Evolutionary conservation across 2,888 invertebrate genomes (phyloP), one percentile per base, ranked within the genome.

Genomic region (Spatulosminthurus flaviceps): DNA sequence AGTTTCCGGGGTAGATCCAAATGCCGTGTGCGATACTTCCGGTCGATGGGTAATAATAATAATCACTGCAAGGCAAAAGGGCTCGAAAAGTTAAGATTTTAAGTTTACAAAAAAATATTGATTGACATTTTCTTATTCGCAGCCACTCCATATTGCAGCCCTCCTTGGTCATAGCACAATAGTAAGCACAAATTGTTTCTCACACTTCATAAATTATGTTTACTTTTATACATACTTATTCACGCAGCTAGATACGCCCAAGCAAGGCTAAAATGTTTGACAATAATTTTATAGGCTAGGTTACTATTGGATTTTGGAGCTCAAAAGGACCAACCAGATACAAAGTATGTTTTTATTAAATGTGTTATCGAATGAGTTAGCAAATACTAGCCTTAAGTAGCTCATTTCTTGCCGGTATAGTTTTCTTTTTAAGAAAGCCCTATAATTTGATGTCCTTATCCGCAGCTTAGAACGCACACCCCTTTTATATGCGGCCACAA

Each of bases 291-390:
- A 29, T 41, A 85, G 84, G 81, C 82, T 41, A 83, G 82, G 78
- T 42, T 85, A 2, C 74, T 85, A 43, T 71, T 85, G 70, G 83
- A 85, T 61, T 82, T 83, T 70, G 85, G 85, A n/a, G 85, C 85
- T 66, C 85, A 84, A 80, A 85, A 83, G 42, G 86, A 85, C 75
- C 86, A 86, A 80, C 85, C 86, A 0, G 86, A 86, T 29, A 85
- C 85, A 11, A 79, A 79, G 78, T 78, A 72, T 67, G 29, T 13
- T 43, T 66, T 26, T 7, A 22, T 22, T 66, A 24, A 66, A 21
- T 16, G 16, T 66, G 16, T 66, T 16, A 64, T 64, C 7, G 43
- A 16, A 43, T 71, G 34, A 7, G 21, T 9, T 43, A 42, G 43
- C 22, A 41, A 28, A n/a, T n/a, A n/a, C n/a, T n/a, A n/a, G n/a